Percentiles rank a stretch among this genome's conserved stretches.
Conservation (phyloP, 2,888 invertebrate genomes). For the Eumacrocentrus americanus region DNA sequence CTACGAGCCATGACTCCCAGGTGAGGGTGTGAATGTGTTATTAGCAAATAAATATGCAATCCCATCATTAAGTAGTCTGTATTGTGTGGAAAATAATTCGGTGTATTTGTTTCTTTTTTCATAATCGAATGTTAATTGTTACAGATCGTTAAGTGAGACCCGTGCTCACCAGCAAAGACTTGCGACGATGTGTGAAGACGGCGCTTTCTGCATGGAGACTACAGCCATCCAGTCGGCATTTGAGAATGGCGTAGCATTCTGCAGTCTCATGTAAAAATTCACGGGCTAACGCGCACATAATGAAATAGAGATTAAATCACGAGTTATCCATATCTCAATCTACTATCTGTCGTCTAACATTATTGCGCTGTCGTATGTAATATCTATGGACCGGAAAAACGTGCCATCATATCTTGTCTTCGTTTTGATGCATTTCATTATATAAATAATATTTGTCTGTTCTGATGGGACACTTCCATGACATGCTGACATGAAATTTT, state of each 20-base stretch:
- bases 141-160: constrained; percentile 58
- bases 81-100: background rate
- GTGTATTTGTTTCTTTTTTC: background rate
- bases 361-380: too few relatives aligned
- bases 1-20: constrained; percentile 55
- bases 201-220: constrained; percentile 59
- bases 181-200: constrained; percentile 57
- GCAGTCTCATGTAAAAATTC: constrained; percentile 55
- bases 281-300: background rate
- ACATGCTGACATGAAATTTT: too few relatives aligned
- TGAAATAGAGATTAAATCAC: too few relatives aligned
- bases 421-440: too few relatives aligned
- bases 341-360: too few relatives aligned
- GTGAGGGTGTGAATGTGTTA: constrained; percentile 33
- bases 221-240: constrained; percentile 56
- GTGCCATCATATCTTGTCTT: too few relatives aligned
- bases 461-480: too few relatives aligned
- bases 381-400: too few relatives aligned
- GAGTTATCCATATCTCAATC: too few relatives aligned
- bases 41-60: background rate
- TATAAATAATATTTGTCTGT: too few relatives aligned
- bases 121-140: constrained; percentile 1
- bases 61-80: too few relatives aligned
- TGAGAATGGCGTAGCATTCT: constrained; percentile 55
- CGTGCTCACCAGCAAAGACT: constrained; percentile 56